Conservation (phyloP, 2,888 invertebrate species). For the Caradrina kadenii region DNA sequence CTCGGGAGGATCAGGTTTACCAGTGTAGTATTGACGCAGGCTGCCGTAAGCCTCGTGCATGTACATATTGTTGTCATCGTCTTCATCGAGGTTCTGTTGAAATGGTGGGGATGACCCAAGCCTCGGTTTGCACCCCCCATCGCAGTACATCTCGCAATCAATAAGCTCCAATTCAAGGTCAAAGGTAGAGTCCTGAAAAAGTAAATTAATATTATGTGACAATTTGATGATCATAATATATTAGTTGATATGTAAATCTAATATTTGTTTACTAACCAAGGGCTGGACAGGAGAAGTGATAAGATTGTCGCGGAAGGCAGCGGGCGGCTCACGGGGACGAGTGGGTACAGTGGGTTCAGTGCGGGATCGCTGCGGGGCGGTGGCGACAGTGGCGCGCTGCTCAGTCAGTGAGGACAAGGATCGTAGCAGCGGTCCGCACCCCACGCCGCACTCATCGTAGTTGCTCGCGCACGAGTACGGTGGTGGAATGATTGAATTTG, state of each 20-base stretch:
- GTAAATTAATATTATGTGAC: background rate
- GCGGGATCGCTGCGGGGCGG: slow-evolving; percentile 64
- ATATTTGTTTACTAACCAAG: slow-evolving; percentile 63
- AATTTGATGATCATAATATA: background rate
- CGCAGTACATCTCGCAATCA: slow-evolving; percentile 84
- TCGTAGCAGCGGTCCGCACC: slow-evolving; percentile 88
- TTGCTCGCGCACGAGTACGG: slow-evolving; percentile 95
- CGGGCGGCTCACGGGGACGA: slow-evolving; percentile 63
- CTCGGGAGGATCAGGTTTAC: slow-evolving; percentile 77
- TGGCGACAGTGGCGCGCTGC: slow-evolving; percentile 55
- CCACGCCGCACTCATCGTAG: slow-evolving; percentile 91
- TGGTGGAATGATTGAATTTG: slow-evolving; percentile 95
- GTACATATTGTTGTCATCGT: slow-evolving; percentile 74
- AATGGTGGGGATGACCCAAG: slow-evolving; percentile 81
- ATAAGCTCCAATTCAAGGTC: slow-evolving; percentile 84
- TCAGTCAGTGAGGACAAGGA: slow-evolving; percentile 91
- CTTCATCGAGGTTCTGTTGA: slow-evolving; percentile 74
- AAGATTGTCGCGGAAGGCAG: slow-evolving; percentile 80
- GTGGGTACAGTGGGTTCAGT: slow-evolving; percentile 63
- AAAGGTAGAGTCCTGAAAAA: slow-evolving; percentile 78
- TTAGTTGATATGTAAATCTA: background rate
- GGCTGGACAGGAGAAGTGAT: slow-evolving; percentile 81
- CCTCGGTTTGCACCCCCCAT: slow-evolving; percentile 82
- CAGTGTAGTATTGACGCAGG: slow-evolving; percentile 77
- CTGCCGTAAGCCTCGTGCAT: slow-evolving; percentile 79